These are phyloP conservation scores for Sinocyclocheilus maitianheensis DNA, from an alignment of 2,113 vertebrate genomes.

Conservation along the genomic window DNA sequence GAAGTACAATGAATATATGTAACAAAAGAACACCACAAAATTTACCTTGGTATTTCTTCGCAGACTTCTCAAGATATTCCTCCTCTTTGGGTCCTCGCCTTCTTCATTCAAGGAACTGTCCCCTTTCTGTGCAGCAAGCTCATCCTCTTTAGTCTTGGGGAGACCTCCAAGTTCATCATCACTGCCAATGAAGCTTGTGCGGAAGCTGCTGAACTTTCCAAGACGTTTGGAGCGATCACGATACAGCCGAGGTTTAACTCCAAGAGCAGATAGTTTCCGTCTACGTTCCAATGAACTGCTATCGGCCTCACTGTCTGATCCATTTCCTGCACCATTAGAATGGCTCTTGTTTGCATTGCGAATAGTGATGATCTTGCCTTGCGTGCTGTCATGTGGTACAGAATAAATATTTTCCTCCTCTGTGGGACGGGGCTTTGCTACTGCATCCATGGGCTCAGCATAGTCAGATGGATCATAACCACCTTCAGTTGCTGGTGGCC, in stretches of 20 bases:
- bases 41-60: slow-evolving; percentile 87
- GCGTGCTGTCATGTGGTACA: slow-evolving; percentile 58
- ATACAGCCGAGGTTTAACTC: slow-evolving; percentile 85
- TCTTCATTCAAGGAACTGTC: slow-evolving; percentile 86
- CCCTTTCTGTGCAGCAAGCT: slow-evolving; percentile 81
- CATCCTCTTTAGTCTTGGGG: slow-evolving; percentile 83
- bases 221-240: slow-evolving; percentile 86
- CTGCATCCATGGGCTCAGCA: slow-evolving; percentile 92
- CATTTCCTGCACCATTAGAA: slow-evolving; percentile 87
- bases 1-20: neutral
- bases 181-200: slow-evolving; percentile 90
- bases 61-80: slow-evolving; percentile 89
- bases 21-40: neutral
- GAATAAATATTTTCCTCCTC: slow-evolving; percentile 97
- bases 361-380: slow-evolving; percentile 97
- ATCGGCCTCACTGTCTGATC: slow-evolving; percentile 94
- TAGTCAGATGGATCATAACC: slow-evolving; percentile 96
- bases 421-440: slow-evolving; percentile 84
- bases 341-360: slow-evolving; percentile 92
- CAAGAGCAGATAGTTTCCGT: slow-evolving; percentile 76
- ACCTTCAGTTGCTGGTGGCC: slow-evolving; percentile 80
- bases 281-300: slow-evolving; percentile 88
- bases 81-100: slow-evolving; percentile 85
- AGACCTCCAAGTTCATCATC: slow-evolving; percentile 89
- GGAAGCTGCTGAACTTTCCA: slow-evolving; percentile 87